Evolutionary conservation across 2,797 vertebrate genomes (phyloP).

Genomic region (Tragopan temminckii): DNA sequence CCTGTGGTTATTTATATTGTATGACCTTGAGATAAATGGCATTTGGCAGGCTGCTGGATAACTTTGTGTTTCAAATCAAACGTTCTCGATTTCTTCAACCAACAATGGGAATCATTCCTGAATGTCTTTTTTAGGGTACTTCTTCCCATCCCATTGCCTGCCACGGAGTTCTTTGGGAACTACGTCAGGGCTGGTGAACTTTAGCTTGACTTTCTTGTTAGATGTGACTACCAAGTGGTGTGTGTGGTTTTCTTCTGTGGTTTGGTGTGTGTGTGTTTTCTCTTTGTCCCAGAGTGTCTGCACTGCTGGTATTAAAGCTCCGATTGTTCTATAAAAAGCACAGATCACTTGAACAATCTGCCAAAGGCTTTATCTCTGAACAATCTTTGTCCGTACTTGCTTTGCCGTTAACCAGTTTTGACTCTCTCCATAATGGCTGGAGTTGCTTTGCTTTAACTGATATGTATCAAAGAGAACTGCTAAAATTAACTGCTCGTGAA

Average conservation of each 20-base stretch:
- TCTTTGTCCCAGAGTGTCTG: conserved; percentile 52
- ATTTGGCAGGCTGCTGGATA: conserved; percentile 1
- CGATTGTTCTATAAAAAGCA: conserved; percentile 67
- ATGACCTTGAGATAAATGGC: conserved; percentile 47
- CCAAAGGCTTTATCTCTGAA: conserved; percentile 63
- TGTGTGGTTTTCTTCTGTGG: conserved; percentile 66
- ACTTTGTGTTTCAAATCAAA: conserved; percentile 60
- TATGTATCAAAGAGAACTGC: conserved; percentile 66
- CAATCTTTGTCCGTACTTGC: conserved; percentile 68
- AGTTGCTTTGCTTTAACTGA: conserved; percentile 64
- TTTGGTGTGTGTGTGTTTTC: conserved; percentile 48
- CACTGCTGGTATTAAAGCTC: conserved; percentile 46
- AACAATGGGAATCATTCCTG: conserved; percentile 49
- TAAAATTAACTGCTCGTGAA: conserved; percentile 75
- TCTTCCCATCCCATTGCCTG: conserved; percentile 20
- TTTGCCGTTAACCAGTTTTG: conserved; percentile 68
- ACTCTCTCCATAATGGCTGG: conserved; percentile 53
- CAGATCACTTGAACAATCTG: conserved; percentile 61
- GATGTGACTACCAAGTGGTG: conserved; percentile 37
- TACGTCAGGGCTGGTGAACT: conserved; percentile 54
- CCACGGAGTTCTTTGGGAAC: background rate
- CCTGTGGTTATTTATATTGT: conserved; percentile 41
- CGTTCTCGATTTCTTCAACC: background rate
- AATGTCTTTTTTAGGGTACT: conserved; percentile 19
- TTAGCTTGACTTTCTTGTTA: conserved; percentile 46